Base-by-base conservation (phyloP, 1,140 invertebrate species). In the Radopholus similis region DNA sequence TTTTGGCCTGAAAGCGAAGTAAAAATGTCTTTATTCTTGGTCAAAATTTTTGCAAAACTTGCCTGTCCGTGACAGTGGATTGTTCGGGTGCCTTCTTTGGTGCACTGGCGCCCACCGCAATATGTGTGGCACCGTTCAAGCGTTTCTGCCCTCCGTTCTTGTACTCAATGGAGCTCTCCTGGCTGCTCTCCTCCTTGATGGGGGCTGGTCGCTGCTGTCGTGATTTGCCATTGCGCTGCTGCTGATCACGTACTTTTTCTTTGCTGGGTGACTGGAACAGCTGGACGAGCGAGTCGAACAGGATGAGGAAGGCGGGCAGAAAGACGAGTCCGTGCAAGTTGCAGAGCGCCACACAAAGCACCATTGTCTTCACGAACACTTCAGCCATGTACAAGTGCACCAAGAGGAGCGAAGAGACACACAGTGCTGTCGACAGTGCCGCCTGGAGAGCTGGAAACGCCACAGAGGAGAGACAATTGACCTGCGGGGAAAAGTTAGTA, bases 391-490 rank as follows among this genome's bases (percentile, higher is more conserved):
- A 82, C 13, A 80, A 59, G 35, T 80, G 68, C 34, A 81, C 72
- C 51, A 80, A 80, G 13, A 80, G 69, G 4, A 80, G 38, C 28
- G 64, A 69, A 38, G 66, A 80, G 15, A 80, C 76, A 64, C 78
- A 80, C 15, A 81, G 62, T 34, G 74, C 77, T 13, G 81, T 80
- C n/a, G 73, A 77, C 23, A 81, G 11, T 1, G 73, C 78, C 11
- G 78, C 78, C 63, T 80, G 79, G 2, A 80, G 32, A 15, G 78
- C 78, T 13, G 78, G 78, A 58, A 80, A 80, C 11, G 78, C 78
- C 1, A 80, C 81, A 15, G 78, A 80, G 3, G 78, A 80, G 4
- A 80, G 66, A 51, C 81, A 83, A 49, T 80, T 83, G 13, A 74
- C 78, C n/a, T 80, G 70, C 15, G 28, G 47, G 9, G 2, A 13